These are phyloP conservation scores for Xestia c-nigrum DNA, from an alignment of 2,888 invertebrate genomes.

Conservation along the genomic window DNA sequence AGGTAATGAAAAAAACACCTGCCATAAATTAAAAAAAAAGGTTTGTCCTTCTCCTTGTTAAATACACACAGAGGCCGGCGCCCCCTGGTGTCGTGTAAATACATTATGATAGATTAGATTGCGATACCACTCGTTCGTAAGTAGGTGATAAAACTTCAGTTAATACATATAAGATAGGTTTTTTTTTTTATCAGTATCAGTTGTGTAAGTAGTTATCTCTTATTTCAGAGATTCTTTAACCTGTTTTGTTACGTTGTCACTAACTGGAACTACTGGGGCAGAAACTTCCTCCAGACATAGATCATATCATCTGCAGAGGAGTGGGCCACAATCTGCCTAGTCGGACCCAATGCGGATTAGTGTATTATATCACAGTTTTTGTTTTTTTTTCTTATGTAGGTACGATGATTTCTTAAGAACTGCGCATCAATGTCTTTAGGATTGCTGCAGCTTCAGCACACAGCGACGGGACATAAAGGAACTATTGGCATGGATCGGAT, in stretches of 20 bases:
- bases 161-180: no score
- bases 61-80: background rate
- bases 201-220: background rate
- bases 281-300: background rate
- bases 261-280: background rate
- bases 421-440: no score
- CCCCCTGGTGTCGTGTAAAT: conserved; percentile 29
- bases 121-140: background rate
- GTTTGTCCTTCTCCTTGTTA: background rate
- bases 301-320: background rate
- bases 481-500: background rate
- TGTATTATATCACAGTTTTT: no score
- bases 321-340: background rate
- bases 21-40: background rate
- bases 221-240: no score
- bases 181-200: no score
- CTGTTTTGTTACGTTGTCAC: background rate
- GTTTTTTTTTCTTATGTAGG: no score
- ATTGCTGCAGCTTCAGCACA: background rate
- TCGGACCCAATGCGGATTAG: background rate
- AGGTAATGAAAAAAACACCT: background rate
- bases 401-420: no score
- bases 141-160: conserved; percentile 21
- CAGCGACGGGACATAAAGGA: background rate
- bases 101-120: conserved; percentile 39